A percentile compares a stretch with the other conserved stretches of the same genome.
Evolutionary conservation across 1,140 invertebrate species (phyloP).

Genomic region (Cherax quadricarinatus): DNA sequence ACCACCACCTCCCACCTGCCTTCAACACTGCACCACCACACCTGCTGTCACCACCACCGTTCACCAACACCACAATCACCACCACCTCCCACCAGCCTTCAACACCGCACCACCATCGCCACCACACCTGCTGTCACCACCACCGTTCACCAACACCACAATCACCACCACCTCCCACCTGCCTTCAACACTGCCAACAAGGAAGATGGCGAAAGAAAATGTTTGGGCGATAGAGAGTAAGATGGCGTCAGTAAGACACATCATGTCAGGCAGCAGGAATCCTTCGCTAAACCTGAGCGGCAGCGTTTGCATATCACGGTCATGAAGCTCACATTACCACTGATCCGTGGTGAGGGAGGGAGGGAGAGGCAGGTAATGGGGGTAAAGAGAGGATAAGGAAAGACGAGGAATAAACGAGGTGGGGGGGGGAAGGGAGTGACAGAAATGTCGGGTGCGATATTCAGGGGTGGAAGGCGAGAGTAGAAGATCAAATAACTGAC

Average conservation of each 20-base stretch:
- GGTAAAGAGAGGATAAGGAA: neutral
- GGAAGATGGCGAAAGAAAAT: neutral
- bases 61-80: no score
- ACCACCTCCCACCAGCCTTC: no score
- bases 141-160: neutral
- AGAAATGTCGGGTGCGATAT: neutral
- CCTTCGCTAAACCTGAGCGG: neutral
- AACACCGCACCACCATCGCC: no score
- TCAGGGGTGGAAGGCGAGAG: neutral
- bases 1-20: no score
- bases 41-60: no score
- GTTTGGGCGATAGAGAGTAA: neutral
- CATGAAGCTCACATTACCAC: neutral
- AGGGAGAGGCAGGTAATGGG: neutral
- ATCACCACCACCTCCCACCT: neutral
- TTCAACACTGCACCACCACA: no score
- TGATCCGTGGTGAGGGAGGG: neutral
- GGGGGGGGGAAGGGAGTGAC: no score
- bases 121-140: neutral
- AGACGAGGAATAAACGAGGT: neutral
- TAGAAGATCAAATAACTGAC: no score
- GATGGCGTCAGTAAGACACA: neutral
- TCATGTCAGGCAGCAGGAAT: neutral
- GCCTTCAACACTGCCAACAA: neutral
- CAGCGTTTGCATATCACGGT: slow-evolving; percentile 10